A percentile compares a stretch with the other conserved stretches of the same genome.
Conservation (phyloP, 1,140 invertebrate genomes). For the Drosophila athabasca region DNA sequence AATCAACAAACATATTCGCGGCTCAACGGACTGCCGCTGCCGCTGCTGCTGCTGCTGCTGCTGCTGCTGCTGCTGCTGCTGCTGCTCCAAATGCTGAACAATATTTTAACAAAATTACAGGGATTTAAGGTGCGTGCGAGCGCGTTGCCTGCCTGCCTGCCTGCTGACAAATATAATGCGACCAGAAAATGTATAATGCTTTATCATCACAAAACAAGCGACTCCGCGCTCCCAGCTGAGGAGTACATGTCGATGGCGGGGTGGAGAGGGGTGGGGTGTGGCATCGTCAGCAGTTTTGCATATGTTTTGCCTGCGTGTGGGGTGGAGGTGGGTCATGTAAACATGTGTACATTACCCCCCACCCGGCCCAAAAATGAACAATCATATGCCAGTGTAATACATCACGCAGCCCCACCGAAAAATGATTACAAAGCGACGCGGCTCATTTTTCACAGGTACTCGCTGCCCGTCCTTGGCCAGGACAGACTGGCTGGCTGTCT, state of each 20-base stretch:
- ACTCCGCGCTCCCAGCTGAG: slow-evolving; percentile 17
- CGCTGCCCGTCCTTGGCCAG: not conserved
- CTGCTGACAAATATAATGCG: slow-evolving; percentile 64
- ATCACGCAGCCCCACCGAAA: slow-evolving; percentile 59
- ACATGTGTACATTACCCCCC: slow-evolving; percentile 66
- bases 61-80: slow-evolving; percentile 12
- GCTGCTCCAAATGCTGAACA: slow-evolving; percentile 54
- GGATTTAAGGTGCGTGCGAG: slow-evolving; percentile 67
- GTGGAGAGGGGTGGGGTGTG: not conserved
- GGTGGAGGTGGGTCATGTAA: slow-evolving; percentile 46
- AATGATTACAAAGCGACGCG: slow-evolving; percentile 58
- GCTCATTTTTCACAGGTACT: slow-evolving; percentile 51
- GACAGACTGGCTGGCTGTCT: slow-evolving; percentile 19
- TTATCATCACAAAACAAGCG: slow-evolving; percentile 67
- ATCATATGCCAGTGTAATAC: slow-evolving; percentile 76
- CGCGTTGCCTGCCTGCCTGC: not conserved
- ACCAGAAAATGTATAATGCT: slow-evolving; percentile 65
- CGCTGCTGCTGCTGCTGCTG: slow-evolving; percentile 2
- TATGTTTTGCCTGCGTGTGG: slow-evolving; percentile 12
- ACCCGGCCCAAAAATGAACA: slow-evolving; percentile 70
- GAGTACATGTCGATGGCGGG: too few relatives aligned
- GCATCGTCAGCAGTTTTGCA: slow-evolving; percentile 51
- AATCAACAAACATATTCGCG: slow-evolving; percentile 64
- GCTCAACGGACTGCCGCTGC: slow-evolving; percentile 13
- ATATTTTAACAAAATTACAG: slow-evolving; percentile 78